Percentiles rank a stretch among this genome's conserved stretches.
phyloP scores from a whole-genome alignment of 2,888 invertebrate genomes.

The Acrobasis repandana region DNA sequence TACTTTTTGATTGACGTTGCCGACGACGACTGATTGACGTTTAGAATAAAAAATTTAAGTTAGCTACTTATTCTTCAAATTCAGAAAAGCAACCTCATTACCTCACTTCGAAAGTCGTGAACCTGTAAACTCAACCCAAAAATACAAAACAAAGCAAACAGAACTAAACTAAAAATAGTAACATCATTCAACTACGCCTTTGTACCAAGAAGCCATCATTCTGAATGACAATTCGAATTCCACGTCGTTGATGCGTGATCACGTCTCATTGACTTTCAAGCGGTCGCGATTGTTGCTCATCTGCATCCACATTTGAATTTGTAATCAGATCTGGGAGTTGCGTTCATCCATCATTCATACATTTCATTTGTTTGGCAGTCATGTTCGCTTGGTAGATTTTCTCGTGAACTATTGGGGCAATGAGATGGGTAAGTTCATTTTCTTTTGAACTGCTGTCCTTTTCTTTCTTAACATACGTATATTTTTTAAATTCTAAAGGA shows the following conservation, averaged over 20 bases:
- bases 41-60: no score
- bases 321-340: slow-evolving; percentile 66
- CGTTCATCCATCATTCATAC: slow-evolving; percentile 75
- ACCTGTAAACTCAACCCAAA: neutral
- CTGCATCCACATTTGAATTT: slow-evolving; percentile 74
- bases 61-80: no score
- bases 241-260: slow-evolving; percentile 50
- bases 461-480: no score
- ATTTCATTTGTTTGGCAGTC: slow-evolving; percentile 30
- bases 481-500: no score
- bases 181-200: neutral
- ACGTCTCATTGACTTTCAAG: slow-evolving; percentile 66
- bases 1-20: no score
- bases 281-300: slow-evolving; percentile 54
- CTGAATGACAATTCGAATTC: slow-evolving; percentile 43
- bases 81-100: no score
- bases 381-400: slow-evolving; percentile 30
- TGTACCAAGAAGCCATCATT: slow-evolving; percentile 16
- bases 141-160: neutral
- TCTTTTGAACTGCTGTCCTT: neutral
- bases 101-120: no score
- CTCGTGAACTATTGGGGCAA: slow-evolving; percentile 17
- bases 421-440: slow-evolving; percentile 9
- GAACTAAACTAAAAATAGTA: neutral
- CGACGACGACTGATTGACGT: no score